phyloP scores from a whole-genome alignment of 2,113 vertebrate genomes.

The Chelonoidis abingdonii region DNA sequence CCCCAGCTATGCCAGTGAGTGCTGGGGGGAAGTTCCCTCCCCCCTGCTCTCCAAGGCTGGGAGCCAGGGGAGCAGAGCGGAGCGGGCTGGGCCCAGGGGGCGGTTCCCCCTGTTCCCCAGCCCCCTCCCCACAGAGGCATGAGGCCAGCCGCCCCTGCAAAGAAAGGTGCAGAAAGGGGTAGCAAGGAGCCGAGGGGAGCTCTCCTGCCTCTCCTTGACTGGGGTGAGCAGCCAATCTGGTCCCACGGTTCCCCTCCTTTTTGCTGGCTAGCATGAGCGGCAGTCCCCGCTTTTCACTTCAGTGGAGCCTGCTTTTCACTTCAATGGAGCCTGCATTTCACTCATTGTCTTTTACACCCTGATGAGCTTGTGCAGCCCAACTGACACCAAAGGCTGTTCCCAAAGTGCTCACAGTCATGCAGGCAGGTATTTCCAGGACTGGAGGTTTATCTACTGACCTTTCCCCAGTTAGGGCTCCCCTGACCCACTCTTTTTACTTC shows the following conservation, averaged over 20 bases:
- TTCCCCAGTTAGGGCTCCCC: neutral
- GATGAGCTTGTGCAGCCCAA: neutral
- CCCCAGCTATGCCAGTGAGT: too few relatives aligned
- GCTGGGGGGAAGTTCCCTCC: too few relatives aligned
- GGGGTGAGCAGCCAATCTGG: neutral
- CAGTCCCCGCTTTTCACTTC: neutral
- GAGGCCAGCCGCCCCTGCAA: too few relatives aligned
- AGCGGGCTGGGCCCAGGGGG: too few relatives aligned
- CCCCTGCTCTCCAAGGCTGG: too few relatives aligned
- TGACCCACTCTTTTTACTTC: neutral
- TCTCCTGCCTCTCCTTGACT: neutral
- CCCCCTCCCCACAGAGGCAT: too few relatives aligned
- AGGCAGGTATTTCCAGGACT: neutral
- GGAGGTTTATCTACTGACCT: neutral
- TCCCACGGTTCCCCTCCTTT: neutral
- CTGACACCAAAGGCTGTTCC: neutral
- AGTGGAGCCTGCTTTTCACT: neutral
- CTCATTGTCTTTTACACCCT: neutral
- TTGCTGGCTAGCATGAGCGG: neutral
- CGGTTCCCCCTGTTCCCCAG: too few relatives aligned
- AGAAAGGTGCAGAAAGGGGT: neutral
- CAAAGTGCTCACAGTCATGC: neutral
- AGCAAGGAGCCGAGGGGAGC: neutral
- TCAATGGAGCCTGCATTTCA: neutral
- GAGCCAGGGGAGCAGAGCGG: too few relatives aligned